Base-by-base conservation (phyloP, 1,140 invertebrate genomes). In the Eubasilissa regina region DNA sequence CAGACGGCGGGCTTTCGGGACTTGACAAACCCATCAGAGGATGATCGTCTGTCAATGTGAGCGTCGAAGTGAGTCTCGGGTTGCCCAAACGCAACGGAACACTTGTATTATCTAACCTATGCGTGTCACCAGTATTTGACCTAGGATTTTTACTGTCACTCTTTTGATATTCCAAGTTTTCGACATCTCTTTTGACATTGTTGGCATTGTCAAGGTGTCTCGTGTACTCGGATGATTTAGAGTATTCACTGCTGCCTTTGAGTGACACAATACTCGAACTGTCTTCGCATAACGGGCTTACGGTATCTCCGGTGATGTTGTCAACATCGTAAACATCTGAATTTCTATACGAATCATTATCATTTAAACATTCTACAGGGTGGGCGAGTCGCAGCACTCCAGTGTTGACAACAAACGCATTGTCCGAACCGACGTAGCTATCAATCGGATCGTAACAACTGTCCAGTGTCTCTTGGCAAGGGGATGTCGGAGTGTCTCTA, bases 11-110 rank as follows among this genome's bases (percentile, higher is more conserved):
- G 77, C 81, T 83, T n/a, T 83, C 82, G 7, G 82, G 82, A 77
- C 82, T 83, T 0, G 82, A 83, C n/a, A 83, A 56, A 15, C 77
- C 74, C 80, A 81, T 83, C 45, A 83, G 73, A 0, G 82, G 82
- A 80, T 83, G 82, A 77, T 83, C 80, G 66, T 81, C 79, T 9
- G 82, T 83, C 19, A 83, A 56, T 3, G 82, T 83, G 12, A 83
- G 62, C 3, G 79, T 83, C 1, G 80, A 81, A 11, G 80, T 75
- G 11, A 83, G 60, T 75, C 76, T 64, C 17, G 79, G 81, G 12
- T 72, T 17, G 15, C 75, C 75, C 43, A 77, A 66, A 8, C 75
- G 58, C 17, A 77, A n/a, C 21, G 75, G 75, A 47, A 44, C 56
- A 53, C 35, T 45, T 9, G 17, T 53, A 51, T 51, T 66, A 51